Evolutionary conservation across 1,140 invertebrate genomes (phyloP), one percentile per base, ranked within the genome.

Genomic region (Drosophila obscura): DNA sequence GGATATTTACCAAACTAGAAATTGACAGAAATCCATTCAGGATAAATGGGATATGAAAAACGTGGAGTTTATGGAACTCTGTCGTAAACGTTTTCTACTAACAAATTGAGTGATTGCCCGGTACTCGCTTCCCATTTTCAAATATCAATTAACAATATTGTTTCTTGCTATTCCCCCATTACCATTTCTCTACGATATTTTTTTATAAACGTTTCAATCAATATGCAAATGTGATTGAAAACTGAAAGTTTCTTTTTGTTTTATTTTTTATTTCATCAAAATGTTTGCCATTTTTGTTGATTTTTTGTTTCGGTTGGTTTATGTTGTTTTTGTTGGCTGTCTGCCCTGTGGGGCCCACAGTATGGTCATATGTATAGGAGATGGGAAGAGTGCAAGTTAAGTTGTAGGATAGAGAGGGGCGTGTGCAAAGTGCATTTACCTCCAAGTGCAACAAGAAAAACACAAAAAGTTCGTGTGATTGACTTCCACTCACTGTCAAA

Each of bases 401-500:
- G 45, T 68, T 35, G 60, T 43, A 48, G 19, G 19, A 35, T 9
- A n/a, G 13, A 24, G 28, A 41, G 9, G 11, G 59, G 11, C 50
- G 58, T 60, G 49, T 58, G 61, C 51, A 72, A 75, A 85, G 82
- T 85, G 82, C 82, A 85, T 85, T 85, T 85, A 85, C 82, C 82
- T 85, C 80, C 56, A 55, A 78, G 62, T 85, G 80, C 80, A 84
- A 62, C 63, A 58, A 66, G 74, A 52, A 44, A 45, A 60, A 64
- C 31, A 67, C 58, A 73, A 52, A 58, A 49, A 61, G 59, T 41
- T 49, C 59, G 61, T 77, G 69, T 74, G 64, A 66, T 63, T 83
- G 57, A 52, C 59, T 46, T 56, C 35, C 4, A 39, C 35, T 39
- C 39, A 56, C 50, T 62, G 64, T 77, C 64, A 50, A 64, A 82